Evolutionary conservation across 2,888 invertebrate species (phyloP).

Genomic region (Marasmarcha lunaedactyla): DNA sequence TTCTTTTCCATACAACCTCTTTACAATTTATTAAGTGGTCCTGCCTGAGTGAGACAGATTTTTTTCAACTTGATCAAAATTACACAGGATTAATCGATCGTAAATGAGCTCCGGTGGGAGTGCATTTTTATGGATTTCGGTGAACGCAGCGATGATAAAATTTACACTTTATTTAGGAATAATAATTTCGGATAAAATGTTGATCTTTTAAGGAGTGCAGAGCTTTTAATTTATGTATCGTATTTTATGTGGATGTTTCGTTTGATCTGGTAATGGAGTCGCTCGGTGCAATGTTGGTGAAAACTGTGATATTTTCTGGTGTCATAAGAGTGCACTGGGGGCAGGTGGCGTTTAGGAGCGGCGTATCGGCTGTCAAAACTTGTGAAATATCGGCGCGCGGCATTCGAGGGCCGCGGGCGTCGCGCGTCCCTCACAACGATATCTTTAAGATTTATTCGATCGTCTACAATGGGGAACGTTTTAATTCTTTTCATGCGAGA

Average conservation of each 20-base stretch:
- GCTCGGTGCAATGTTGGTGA: conserved; percentile 8
- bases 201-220: neutral
- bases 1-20: conserved; percentile 35
- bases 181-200: neutral
- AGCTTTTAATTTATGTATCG: neutral
- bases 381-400: conserved; percentile 74
- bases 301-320: conserved; percentile 6
- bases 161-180: neutral
- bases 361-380: conserved; percentile 76
- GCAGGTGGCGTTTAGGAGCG: conserved; percentile 62
- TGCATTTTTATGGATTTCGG: conserved; percentile 15
- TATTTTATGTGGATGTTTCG: conserved; percentile 5
- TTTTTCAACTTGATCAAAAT: conserved; percentile 30
- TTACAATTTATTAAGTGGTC: conserved; percentile 58
- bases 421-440: conserved; percentile 60
- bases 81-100: conserved; percentile 31
- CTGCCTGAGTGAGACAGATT: conserved; percentile 24
- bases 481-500: conserved; percentile 68
- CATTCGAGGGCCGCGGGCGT: conserved; percentile 47
- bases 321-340: conserved; percentile 24
- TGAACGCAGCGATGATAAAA: neutral
- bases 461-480: conserved; percentile 66
- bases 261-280: conserved; percentile 9
- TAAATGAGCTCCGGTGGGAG: conserved; percentile 17
- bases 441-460: conserved; percentile 65